Conservation (phyloP, 2,113 vertebrate genomes). For the Bolborhynchus lineola region DNA sequence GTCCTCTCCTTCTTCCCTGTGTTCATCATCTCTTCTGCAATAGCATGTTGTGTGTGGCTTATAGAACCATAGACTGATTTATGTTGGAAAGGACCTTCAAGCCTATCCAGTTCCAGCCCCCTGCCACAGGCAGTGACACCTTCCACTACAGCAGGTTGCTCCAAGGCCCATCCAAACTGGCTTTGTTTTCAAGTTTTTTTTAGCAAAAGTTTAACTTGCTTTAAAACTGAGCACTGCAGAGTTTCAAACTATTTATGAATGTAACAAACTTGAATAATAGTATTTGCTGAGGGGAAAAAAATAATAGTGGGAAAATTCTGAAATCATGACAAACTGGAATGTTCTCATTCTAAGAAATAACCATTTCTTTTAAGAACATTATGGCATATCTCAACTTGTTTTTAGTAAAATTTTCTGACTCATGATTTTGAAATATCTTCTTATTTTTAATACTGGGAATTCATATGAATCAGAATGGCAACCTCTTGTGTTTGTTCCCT, state of each 20-base stretch:
- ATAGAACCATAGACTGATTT: background rate
- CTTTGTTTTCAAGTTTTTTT: background rate
- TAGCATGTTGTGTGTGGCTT: fast-evolving
- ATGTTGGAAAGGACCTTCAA: background rate
- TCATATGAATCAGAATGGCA: background rate
- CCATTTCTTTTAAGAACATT: background rate
- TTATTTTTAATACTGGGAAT: background rate
- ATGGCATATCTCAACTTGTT: background rate
- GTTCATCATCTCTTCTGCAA: background rate
- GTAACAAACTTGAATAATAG: background rate
- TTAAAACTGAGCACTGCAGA: background rate
- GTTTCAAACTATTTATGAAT: background rate
- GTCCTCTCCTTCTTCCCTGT: background rate
- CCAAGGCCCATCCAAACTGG: background rate
- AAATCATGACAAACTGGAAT: background rate
- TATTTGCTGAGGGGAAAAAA: background rate
- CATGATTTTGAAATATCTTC: background rate
- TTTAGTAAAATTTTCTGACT: background rate
- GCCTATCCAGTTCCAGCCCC: background rate
- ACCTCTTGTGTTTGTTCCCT: background rate
- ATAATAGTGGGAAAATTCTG: background rate
- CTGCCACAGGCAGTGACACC: background rate
- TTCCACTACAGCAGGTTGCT: background rate
- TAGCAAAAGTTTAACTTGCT: background rate
- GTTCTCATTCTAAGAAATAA: background rate